Evolutionary conservation across 2,888 invertebrate species (phyloP), one percentile per base, ranked within the genome.

Genomic region (Anthoptus insignis): DNA sequence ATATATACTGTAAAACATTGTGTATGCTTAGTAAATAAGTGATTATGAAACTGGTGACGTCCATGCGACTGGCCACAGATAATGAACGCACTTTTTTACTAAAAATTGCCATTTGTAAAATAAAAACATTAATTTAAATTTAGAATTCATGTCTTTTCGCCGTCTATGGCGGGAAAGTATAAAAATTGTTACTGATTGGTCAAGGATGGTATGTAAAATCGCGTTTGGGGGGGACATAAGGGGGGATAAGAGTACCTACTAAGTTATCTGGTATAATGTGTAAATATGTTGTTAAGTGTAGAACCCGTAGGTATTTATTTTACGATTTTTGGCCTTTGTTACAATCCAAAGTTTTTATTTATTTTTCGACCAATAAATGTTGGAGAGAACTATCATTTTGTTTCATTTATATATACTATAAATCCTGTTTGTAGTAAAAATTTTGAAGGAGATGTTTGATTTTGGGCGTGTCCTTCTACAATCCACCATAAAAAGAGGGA

Each of bases 281-380:
- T 92, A 91, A 87, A 91, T 91, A 92, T 88, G 89, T 89, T 91
- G 84, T 89, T 89, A 87, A 89, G 86, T 69, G 71, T 89, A 91
- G 91, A 78, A 84, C 90, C 87, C 79, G 89, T 91, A 91, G 90
- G 88, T 91, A 92, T 92, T 92, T 92, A 92, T 92, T 92, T 83
- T 89, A 91, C 88, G 87, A 89, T 89, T 91, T 93, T 85, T 85
- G 91, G 87, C 92, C 92, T 93, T 89, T 89, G 92, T 93, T 92
- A 84, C 90, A 88, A 89, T 91, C 92, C 91, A 93, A 93, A 92
- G 91, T 93, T 92, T 92, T 93, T 88, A 93, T 92, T 93, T 93
- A 93, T 93, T 93, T 93, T 93, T 93, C 92, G 92, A 93, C 92
- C 92, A 93, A 93, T 93, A 93, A 93, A 93, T 92, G 92, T 93